Evolutionary conservation across 2,888 invertebrate species (phyloP).

Genomic region (Andrena trimmerana): DNA sequence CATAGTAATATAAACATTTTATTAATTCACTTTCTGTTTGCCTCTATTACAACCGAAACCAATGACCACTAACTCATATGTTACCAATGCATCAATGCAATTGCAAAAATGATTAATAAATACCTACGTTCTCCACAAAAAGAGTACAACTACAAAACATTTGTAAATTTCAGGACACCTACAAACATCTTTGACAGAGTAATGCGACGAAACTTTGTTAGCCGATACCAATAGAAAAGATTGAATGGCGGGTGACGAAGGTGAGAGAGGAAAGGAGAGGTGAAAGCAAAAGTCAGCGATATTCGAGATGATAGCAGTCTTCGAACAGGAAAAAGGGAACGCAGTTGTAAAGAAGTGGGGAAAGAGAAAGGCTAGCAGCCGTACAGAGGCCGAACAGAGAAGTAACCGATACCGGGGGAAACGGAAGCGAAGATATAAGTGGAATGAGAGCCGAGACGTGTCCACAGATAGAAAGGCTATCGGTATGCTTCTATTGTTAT

Average conservation of each 20-base stretch:
- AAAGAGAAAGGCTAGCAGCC: slow-evolving; percentile 26
- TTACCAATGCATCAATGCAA: too few relatives aligned
- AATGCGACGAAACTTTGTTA: slow-evolving; percentile 37
- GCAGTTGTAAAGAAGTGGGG: slow-evolving; percentile 1
- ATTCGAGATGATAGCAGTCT: too few relatives aligned
- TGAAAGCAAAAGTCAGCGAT: slow-evolving; percentile 30
- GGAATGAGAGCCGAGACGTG: slow-evolving; percentile 45
- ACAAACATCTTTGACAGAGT: too few relatives aligned
- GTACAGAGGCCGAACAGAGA: slow-evolving; percentile 26
- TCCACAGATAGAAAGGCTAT: slow-evolving; percentile 50
- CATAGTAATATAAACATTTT: too few relatives aligned
- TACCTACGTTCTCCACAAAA: too few relatives aligned
- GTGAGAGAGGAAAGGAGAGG: slow-evolving; percentile 8
- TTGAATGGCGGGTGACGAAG: slow-evolving; percentile 44
- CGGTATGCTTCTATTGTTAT: slow-evolving; percentile 56
- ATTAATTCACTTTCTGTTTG: too few relatives aligned
- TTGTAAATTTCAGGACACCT: too few relatives aligned
- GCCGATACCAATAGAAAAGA: slow-evolving; percentile 55
- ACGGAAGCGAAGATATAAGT: slow-evolving; percentile 35
- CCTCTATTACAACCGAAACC: too few relatives aligned
- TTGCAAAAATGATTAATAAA: too few relatives aligned
- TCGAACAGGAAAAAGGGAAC: slow-evolving; percentile 14
- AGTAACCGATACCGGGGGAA: slow-evolving; percentile 37
- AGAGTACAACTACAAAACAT: too few relatives aligned
- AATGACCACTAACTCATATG: too few relatives aligned